Evolutionary conservation across 1,140 invertebrate species (phyloP), one percentile per base, ranked within the genome.

Genomic region (Pristionchus pacificus): DNA sequence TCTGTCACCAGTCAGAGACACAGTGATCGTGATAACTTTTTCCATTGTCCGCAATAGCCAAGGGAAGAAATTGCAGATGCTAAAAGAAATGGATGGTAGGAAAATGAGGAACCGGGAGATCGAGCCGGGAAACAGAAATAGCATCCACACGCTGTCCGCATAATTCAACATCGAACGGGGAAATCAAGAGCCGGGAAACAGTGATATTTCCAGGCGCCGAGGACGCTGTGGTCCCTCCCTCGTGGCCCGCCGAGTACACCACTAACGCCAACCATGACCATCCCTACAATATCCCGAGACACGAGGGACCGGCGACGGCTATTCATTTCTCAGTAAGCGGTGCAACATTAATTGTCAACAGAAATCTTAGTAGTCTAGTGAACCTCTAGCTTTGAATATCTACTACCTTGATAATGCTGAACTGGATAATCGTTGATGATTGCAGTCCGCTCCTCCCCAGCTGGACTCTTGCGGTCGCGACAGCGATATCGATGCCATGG

Each of bases 401-500:
- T n/a, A n/a, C n/a, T n/a, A n/a, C n/a, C n/a, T n/a, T n/a, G n/a
- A n/a, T n/a, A n/a, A n/a, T n/a, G n/a, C n/a, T n/a, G n/a, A n/a
- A n/a, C n/a, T n/a, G n/a, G n/a, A n/a, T n/a, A n/a, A n/a, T n/a
- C n/a, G n/a, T n/a, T n/a, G n/a, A n/a, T n/a, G n/a, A 60, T 68
- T 84, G 24, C 74, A 93, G 91, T 95, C 92, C 85, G 93, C 94
- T 0, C 95, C 95, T 2, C 90, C 90, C 0, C 87, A 87, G n/a
- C 89, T 97, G 60, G 91, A 90, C 74, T 89, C 93, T 0, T 62
- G 76, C 6, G 91, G 92, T 0, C 87, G 95, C 60, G 91, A 91
- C 0, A 85, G 89, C 74, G 95, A 97, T 82, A 86, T 93, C 31
- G 89, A 92, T 80, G 91, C 91, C 0, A 91, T 98, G 68, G 77